phyloP scores from a whole-genome alignment of 2,888 invertebrate genomes.

The Chrysopilus asiliformis region DNA sequence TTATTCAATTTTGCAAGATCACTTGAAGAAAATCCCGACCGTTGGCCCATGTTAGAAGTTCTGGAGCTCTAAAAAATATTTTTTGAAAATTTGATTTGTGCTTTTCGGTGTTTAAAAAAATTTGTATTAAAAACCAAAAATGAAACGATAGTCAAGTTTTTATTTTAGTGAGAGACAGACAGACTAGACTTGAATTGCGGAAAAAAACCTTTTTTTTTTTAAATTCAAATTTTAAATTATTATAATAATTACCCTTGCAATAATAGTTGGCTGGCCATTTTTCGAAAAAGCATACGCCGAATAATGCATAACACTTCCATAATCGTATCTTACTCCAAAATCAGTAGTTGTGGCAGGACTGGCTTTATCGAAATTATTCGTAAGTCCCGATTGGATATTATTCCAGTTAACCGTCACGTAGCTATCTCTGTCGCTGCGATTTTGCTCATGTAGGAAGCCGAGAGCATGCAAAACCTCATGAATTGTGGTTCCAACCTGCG shows the following conservation, averaged over 20 bases:
- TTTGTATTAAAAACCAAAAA: too few relatives aligned
- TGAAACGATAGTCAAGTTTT: too few relatives aligned
- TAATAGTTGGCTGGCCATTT: constrained; percentile 45
- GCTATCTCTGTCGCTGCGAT: constrained; percentile 52
- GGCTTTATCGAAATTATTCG: constrained; percentile 41
- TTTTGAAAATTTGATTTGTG: too few relatives aligned
- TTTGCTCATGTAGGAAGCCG: constrained; percentile 66
- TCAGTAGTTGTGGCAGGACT: constrained; percentile 41
- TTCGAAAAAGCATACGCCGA: constrained; percentile 44
- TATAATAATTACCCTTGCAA: too few relatives aligned
- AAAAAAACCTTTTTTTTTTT: too few relatives aligned
- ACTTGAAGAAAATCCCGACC: neutral
- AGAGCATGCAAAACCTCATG: constrained; percentile 61
- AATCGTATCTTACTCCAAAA: constrained; percentile 48
- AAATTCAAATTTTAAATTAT: neutral
- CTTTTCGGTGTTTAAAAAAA: too few relatives aligned
- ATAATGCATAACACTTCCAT: constrained; percentile 52
- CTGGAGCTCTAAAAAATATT: neutral
- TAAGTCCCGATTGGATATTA: constrained; percentile 44
- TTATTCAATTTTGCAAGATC: neutral
- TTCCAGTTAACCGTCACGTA: constrained; percentile 51
- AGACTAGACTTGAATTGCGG: too few relatives aligned
- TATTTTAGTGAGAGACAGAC: too few relatives aligned
- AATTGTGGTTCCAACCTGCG: constrained; percentile 44
- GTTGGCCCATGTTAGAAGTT: too few relatives aligned